Evolutionary conservation across 2,888 invertebrate species (phyloP), one percentile per base, ranked within the genome.

Genomic region (Zootermopsis nevadensis): DNA sequence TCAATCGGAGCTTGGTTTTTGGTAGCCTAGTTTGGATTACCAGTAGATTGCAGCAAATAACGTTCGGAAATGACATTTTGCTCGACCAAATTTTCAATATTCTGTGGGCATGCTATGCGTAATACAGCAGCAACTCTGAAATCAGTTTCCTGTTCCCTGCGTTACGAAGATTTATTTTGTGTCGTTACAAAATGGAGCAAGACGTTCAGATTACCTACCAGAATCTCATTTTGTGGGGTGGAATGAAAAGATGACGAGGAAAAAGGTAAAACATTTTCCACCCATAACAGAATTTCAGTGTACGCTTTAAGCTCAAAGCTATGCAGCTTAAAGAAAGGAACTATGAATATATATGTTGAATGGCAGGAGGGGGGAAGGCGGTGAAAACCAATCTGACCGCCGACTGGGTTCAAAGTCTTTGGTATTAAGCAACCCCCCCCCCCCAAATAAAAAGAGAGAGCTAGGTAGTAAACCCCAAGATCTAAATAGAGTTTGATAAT

Each of bases 191-290:
- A 69, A 15, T 31, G 33, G 30, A 69, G 69, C 69, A 69, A 33
- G 69, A 31, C 12, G 33, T 10, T 19, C 69, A 33, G 69, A 69
- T 69, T 69, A 33, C 69, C 12, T 67, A 33, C 31, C 4, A 30
- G 69, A 69, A 22, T 69, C 69, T 69, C 69, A 69, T 69, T 31
- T 69, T 33, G 31, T 69, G 33, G 69, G 69, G 33, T 33, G 33
- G 69, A 31, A 12, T 66, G 19, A 27, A 30, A 66, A 66, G 30
- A 66, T 0, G 33, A 22, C 22, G 1, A 69, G 22, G 30, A 10
- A 30, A 19, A 69, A 22, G 60, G 12, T 27, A 60, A 60, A 27
- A 60, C n/a, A 60, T 60, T 60, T 48, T n/a, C 60, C n/a, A n/a
- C 22, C 19, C 33, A 0, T 69, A 33, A 69, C 8, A 22, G 33